Conservation (phyloP, 2,113 vertebrate species). For the Prolemur simus region DNA sequence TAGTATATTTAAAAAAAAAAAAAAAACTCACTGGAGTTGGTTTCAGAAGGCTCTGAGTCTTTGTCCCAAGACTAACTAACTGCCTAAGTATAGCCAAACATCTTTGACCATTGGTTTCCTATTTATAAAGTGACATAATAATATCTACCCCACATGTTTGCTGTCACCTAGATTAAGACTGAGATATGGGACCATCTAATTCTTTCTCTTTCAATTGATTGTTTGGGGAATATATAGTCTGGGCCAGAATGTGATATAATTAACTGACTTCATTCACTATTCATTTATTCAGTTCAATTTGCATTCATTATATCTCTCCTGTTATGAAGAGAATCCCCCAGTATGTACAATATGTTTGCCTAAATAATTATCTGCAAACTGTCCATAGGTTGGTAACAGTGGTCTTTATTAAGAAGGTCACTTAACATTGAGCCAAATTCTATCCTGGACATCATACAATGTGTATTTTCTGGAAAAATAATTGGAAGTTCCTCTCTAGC, state of each 20-base stretch:
- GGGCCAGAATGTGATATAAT: background rate
- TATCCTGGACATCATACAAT: background rate
- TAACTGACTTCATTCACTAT: background rate
- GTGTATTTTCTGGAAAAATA: background rate
- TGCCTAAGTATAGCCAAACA: background rate
- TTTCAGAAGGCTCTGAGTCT: background rate
- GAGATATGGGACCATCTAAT: background rate
- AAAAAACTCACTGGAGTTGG: background rate
- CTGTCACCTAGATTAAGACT: background rate
- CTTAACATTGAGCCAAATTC: background rate
- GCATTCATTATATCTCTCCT: background rate
- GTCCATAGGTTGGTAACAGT: background rate
- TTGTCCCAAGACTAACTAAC: background rate
- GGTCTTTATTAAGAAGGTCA: background rate
- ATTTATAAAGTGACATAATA: background rate
- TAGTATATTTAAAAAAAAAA: background rate
- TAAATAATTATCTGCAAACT: background rate
- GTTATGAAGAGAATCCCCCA: background rate
- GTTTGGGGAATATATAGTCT: background rate
- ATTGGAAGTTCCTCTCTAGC: background rate
- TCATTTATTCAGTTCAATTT: slow-evolving; percentile 11
- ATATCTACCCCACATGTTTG: background rate
- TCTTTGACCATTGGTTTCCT: background rate
- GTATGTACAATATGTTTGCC: background rate
- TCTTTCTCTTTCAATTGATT: background rate